Evolutionary conservation across 2,113 vertebrate species (phyloP).

Genomic region (Nesogale talazaci): DNA sequence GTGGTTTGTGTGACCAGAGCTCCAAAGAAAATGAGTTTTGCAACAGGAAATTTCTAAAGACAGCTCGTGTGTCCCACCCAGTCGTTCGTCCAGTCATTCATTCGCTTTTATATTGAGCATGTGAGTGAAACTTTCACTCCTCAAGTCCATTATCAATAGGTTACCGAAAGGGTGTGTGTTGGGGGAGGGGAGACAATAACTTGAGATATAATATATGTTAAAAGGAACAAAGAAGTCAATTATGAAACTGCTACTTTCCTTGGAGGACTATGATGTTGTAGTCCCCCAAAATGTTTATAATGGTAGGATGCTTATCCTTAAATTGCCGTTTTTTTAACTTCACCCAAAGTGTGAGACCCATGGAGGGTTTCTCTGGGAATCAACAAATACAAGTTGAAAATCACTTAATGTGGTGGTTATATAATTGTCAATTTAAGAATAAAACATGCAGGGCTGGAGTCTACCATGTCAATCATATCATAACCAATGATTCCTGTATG

Average conservation of each 20-base stretch:
- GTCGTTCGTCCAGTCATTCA: neutral
- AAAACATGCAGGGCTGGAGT: too few relatives aligned
- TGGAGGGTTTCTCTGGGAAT: neutral
- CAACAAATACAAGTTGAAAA: constrained; percentile 31
- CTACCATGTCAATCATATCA: too few relatives aligned
- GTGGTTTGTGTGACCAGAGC: neutral
- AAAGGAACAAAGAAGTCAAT: neutral
- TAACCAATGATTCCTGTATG: too few relatives aligned
- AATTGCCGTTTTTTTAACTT: neutral
- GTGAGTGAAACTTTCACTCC: neutral
- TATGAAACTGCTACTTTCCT: too few relatives aligned
- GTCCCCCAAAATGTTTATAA: too few relatives aligned
- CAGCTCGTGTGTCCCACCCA: neutral
- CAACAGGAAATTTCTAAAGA: neutral
- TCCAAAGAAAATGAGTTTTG: neutral
- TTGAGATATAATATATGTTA: rapidly evolving
- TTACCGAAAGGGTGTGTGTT: neutral
- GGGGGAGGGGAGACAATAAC: neutral
- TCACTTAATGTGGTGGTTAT: too few relatives aligned
- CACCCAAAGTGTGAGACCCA: neutral
- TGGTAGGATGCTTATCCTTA: neutral
- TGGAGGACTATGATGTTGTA: too few relatives aligned
- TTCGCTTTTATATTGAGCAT: neutral
- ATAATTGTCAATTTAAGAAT: too few relatives aligned
- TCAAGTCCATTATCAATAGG: neutral